These are phyloP conservation scores for Eremobia ochroleuca DNA, from an alignment of 2,888 invertebrate species.

Conservation along the genomic window DNA sequence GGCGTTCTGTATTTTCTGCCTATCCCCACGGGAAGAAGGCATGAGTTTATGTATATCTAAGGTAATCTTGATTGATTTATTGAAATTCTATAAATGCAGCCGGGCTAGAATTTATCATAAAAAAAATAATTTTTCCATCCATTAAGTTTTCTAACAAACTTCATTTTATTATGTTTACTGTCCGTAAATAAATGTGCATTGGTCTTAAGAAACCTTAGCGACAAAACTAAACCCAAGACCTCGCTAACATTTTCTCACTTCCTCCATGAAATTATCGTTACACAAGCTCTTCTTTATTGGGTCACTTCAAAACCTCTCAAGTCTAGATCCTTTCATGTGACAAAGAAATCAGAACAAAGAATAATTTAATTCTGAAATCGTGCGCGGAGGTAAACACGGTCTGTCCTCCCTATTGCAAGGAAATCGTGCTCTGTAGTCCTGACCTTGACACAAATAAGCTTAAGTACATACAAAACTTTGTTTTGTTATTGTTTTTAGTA, in stretches of 20 bases:
- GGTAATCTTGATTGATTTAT: background rate
- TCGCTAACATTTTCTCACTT: conserved; percentile 4
- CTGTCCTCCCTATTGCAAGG: conserved; percentile 38
- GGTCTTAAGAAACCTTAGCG: background rate
- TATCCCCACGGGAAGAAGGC: too few species aligned
- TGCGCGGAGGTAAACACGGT: conserved; percentile 46
- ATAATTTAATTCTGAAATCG: conserved; percentile 46
- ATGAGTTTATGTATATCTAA: too few species aligned
- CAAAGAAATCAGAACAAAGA: conserved; percentile 55
- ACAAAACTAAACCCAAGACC: background rate
- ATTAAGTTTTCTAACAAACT: background rate
- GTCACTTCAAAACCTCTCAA: conserved; percentile 35
- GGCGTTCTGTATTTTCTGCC: too few species aligned
- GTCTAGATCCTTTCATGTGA: conserved; percentile 38
- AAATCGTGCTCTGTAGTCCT: conserved; percentile 35
- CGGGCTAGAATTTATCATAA: background rate
- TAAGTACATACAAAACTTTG: conserved; percentile 58
- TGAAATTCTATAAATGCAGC: background rate
- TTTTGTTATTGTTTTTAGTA: conserved; percentile 49
- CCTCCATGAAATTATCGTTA: background rate
- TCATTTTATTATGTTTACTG: background rate
- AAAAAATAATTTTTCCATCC: background rate
- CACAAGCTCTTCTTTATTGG: conserved; percentile 23
- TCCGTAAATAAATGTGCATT: background rate
- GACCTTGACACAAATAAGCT: conserved; percentile 60